These are phyloP conservation scores for Temnothorax curvispinosus DNA, from an alignment of 1,140 invertebrate genomes.

Conservation along the genomic window DNA sequence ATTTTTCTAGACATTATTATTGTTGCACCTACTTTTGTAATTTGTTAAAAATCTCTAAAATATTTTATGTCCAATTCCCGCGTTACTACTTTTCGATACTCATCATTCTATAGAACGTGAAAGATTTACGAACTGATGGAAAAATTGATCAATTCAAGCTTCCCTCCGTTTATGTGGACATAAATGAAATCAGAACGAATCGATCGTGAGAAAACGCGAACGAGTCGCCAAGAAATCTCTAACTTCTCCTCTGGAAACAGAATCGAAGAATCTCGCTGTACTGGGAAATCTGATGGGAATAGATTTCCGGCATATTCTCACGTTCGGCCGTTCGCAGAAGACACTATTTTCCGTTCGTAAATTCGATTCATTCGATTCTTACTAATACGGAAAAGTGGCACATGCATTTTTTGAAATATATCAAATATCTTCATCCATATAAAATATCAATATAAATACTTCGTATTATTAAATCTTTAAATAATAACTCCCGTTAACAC, in stretches of 20 bases:
- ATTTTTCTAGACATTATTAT: neutral
- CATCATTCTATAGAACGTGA: neutral
- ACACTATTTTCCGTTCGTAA: constrained; percentile 43
- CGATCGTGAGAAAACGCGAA: constrained; percentile 53
- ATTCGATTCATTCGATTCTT: constrained; percentile 39
- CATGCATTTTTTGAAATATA: neutral
- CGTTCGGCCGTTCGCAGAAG: constrained; percentile 56
- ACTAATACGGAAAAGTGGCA: neutral
- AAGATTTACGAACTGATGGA: neutral
- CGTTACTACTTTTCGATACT: neutral
- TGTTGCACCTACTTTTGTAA: neutral
- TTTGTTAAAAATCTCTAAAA: neutral
- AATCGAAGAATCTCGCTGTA: constrained; percentile 31
- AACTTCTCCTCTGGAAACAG: constrained; percentile 15
- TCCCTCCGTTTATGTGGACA: neutral
- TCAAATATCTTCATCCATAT: neutral
- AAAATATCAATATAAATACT: neutral
- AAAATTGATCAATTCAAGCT: neutral
- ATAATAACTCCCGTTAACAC: neutral
- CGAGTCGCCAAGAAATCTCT: neutral
- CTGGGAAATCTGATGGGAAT: constrained; percentile 59
- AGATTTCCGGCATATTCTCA: constrained; percentile 70
- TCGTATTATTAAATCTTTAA: neutral
- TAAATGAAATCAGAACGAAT: constrained; percentile 35
- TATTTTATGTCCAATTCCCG: neutral